A percentile compares a stretch with the other conserved stretches of the same genome.
These are phyloP conservation scores for Physella acuta DNA, from an alignment of 1,140 invertebrate genomes.

Conservation along the genomic window DNA sequence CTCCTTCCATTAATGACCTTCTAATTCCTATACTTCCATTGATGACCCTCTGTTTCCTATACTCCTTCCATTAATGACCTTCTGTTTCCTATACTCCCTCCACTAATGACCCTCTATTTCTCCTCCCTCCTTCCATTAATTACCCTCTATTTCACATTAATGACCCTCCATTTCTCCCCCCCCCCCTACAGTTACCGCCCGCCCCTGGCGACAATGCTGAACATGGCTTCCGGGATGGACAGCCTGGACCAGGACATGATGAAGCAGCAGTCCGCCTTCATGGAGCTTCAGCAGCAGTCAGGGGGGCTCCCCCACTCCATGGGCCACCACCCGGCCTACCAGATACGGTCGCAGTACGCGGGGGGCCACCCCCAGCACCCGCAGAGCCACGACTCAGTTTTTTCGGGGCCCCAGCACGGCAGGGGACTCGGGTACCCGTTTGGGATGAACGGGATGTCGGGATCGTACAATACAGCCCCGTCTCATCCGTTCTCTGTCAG, in stretches of 20 bases:
- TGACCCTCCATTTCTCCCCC: too few relatives aligned
- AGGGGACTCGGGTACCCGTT: constrained; percentile 19
- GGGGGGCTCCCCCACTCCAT: constrained; percentile 14
- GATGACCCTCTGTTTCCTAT: too few relatives aligned
- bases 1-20: too few relatives aligned
- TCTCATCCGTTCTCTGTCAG: constrained; percentile 24
- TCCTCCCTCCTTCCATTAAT: too few relatives aligned
- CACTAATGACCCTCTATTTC: too few relatives aligned
- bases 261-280: constrained; percentile 28
- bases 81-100: too few relatives aligned
- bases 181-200: constrained; percentile 24
- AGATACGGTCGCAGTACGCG: constrained; percentile 24
- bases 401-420: constrained; percentile 17
- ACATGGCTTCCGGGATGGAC: constrained; percentile 23
- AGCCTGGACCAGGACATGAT: constrained; percentile 23
- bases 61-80: too few relatives aligned
- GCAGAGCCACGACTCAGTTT: constrained; percentile 22
- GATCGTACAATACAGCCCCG: constrained; percentile 5
- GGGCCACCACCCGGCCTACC: constrained; percentile 25
- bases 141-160: too few relatives aligned
- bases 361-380: constrained; percentile 8
- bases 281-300: constrained; percentile 26
- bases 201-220: constrained; percentile 25
- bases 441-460: constrained; percentile 22
- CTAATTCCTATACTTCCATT: too few relatives aligned